These are phyloP conservation scores for Andrena haemorrhoa DNA, from an alignment of 2,888 invertebrate species.

Conservation along the genomic window DNA sequence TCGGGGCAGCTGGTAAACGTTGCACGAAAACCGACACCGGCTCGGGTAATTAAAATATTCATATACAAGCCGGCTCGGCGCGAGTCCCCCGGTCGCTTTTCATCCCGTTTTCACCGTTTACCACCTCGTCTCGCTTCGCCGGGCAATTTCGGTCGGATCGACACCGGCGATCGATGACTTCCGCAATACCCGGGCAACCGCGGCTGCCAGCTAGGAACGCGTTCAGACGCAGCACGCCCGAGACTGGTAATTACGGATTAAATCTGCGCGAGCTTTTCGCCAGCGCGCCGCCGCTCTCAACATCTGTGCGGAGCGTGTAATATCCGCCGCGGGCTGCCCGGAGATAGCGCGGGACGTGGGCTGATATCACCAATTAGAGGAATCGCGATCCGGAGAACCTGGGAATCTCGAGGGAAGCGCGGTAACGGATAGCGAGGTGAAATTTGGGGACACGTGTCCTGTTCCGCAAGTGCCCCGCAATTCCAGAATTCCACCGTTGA, in stretches of 20 bases:
- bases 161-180: slow-evolving; percentile 41
- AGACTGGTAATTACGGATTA: slow-evolving; percentile 52
- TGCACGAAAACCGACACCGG: slow-evolving; percentile 45
- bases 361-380: neutral
- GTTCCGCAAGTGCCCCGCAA: neutral
- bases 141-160: slow-evolving; percentile 45
- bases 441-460: too few relatives aligned
- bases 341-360: neutral
- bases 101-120: too few relatives aligned
- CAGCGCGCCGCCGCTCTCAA: neutral
- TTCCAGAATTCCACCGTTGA: neutral
- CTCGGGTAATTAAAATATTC: slow-evolving; percentile 61
- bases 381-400: neutral
- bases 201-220: too few relatives aligned
- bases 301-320: slow-evolving; percentile 9
- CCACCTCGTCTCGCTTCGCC: slow-evolving; percentile 5
- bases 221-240: slow-evolving; percentile 20
- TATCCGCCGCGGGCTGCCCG: slow-evolving; percentile 18
- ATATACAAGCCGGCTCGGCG: slow-evolving; percentile 13
- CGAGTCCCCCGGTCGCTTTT: too few relatives aligned
- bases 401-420: neutral
- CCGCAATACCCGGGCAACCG: slow-evolving; percentile 25
- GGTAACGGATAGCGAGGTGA: too few relatives aligned
- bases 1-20: slow-evolving; percentile 5
- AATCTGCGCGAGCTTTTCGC: slow-evolving; percentile 24